phyloP scores from a whole-genome alignment of 2,888 invertebrate species.

The Metellina segmentata region DNA sequence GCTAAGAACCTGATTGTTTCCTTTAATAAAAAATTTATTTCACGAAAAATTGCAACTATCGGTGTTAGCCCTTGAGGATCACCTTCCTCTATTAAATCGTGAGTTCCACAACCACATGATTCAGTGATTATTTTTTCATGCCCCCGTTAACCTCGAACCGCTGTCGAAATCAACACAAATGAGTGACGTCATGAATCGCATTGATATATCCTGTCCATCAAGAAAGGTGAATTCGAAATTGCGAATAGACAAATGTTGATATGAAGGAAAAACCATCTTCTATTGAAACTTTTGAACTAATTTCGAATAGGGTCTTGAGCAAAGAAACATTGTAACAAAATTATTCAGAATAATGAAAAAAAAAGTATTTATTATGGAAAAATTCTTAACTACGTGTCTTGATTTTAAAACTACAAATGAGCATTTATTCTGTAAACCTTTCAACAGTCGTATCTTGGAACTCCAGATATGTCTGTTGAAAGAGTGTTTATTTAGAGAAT shows the following conservation, averaged over 20 bases:
- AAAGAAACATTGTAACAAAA: too few species aligned
- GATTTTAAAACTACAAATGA: not conserved
- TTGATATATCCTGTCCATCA: constrained; percentile 8
- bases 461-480: not conserved
- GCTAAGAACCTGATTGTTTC: not conserved
- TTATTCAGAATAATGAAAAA: too few species aligned
- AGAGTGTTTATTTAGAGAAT: not conserved
- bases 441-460: not conserved
- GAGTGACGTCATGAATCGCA: constrained; percentile 3
- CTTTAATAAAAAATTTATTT: not conserved
- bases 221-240: not conserved
- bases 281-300: too few species aligned
- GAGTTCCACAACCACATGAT: not conserved
- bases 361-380: too few species aligned
- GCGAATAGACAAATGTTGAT: too few species aligned
- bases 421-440: not conserved
- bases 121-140: not conserved
- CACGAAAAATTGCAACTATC: not conserved
- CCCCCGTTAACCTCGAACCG: not conserved
- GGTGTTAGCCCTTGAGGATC: not conserved
- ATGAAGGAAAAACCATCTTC: too few species aligned
- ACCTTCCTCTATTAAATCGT: not conserved
- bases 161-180: constrained; percentile 3
- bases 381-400: too few species aligned
- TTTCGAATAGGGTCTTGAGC: too few species aligned